Conservation (phyloP, 1,140 invertebrate species). For the Lithobius niger region DNA sequence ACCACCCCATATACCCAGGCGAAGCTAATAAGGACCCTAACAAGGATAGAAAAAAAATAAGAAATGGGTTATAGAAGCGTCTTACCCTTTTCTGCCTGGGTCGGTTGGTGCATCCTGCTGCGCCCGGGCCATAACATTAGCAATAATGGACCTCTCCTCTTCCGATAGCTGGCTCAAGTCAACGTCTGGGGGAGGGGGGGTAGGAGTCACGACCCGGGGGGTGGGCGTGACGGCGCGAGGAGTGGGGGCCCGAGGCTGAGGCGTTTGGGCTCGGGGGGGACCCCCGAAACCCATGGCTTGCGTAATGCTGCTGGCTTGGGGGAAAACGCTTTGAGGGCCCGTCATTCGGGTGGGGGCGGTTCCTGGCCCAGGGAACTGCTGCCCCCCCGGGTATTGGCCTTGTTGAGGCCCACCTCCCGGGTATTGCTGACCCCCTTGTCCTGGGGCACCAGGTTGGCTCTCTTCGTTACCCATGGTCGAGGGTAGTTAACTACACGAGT, state of each 20-base stretch:
- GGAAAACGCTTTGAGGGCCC: too few relatives aligned
- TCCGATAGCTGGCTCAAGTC: slow-evolving; percentile 45
- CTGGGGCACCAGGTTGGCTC: neutral
- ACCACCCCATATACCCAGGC: too few relatives aligned
- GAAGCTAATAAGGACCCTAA: too few relatives aligned
- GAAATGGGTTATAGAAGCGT: too few relatives aligned
- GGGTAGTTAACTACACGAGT: too few relatives aligned
- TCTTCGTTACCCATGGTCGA: slow-evolving; percentile 7
- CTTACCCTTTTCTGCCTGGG: neutral
- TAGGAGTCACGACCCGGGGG: neutral
- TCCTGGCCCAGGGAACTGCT: too few relatives aligned
- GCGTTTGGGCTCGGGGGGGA: too few relatives aligned
- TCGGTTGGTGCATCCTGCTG: slow-evolving; percentile 20
- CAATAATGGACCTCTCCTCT: slow-evolving; percentile 44
- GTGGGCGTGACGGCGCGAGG: neutral
- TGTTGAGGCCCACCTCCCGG: neutral
- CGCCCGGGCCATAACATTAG: slow-evolving; percentile 46
- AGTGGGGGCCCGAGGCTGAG: neutral
- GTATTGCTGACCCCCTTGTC: neutral
- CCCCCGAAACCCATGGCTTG: neutral
- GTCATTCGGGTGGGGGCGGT: too few relatives aligned
- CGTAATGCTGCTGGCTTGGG: neutral
- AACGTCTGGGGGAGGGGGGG: slow-evolving; percentile 34
- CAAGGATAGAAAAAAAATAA: too few relatives aligned
- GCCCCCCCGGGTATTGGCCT: neutral